These are phyloP conservation scores for Hemiscyllium ocellatum DNA, from an alignment of 2,113 vertebrate species.

Conservation along the genomic window DNA sequence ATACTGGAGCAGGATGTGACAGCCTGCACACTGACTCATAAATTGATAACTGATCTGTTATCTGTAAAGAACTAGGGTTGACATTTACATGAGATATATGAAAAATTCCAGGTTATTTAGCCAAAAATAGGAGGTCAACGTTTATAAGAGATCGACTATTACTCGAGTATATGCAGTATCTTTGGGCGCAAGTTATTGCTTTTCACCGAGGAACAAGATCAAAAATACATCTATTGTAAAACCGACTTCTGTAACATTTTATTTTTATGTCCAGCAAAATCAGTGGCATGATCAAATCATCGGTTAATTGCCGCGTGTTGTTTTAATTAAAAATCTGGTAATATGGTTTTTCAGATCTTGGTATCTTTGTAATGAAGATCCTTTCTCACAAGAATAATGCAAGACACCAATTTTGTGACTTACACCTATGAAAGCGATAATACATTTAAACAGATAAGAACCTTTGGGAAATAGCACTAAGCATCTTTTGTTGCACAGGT, in stretches of 20 bases:
- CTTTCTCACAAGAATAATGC: slow-evolving; percentile 6
- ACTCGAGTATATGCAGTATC: background rate
- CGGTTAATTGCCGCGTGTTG: background rate
- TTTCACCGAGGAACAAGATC: background rate
- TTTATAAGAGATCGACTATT: too few species aligned
- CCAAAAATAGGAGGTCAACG: too few species aligned
- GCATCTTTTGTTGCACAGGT: background rate
- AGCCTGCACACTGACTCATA: too few species aligned
- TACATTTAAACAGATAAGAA: background rate
- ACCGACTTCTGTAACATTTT: too few species aligned
- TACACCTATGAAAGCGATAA: background rate
- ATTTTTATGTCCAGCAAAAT: background rate
- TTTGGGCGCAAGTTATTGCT: background rate
- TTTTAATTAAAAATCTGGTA: background rate
- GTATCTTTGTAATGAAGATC: background rate
- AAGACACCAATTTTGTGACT: background rate
- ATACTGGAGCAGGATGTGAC: too few species aligned
- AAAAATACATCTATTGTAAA: background rate
- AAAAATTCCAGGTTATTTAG: too few species aligned
- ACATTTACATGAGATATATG: too few species aligned
- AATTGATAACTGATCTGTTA: too few species aligned
- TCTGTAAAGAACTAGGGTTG: too few species aligned
- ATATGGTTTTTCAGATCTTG: background rate
- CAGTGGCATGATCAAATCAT: background rate
- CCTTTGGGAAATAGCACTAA: background rate